Percentiles rank a stretch among this genome's conserved stretches.
phyloP scores from a whole-genome alignment of 1,140 invertebrate genomes.

The Thrips palmi region DNA sequence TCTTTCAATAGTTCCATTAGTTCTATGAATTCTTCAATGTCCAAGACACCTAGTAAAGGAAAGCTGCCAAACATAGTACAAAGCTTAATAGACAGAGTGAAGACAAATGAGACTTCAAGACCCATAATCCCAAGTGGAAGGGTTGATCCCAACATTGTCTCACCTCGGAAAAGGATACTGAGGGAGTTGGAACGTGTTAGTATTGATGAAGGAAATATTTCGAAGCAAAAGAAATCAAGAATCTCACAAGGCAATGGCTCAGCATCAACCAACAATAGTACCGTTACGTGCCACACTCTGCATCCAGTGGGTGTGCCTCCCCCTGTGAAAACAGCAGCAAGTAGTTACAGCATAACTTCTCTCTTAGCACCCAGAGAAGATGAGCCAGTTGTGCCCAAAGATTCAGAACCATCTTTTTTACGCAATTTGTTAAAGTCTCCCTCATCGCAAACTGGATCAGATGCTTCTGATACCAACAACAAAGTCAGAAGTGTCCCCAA shows the following conservation, averaged over 20 bases:
- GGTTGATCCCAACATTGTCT: slow-evolving; percentile 35
- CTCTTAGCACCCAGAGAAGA: slow-evolving; percentile 15
- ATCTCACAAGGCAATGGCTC: slow-evolving; percentile 18
- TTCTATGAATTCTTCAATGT: too few species aligned
- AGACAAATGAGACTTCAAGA: too few species aligned
- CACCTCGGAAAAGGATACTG: slow-evolving; percentile 51
- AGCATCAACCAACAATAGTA: slow-evolving; percentile 13
- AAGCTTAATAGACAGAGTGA: too few species aligned
- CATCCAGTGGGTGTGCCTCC: slow-evolving; percentile 5
- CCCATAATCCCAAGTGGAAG: too few species aligned
- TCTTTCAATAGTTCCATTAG: too few species aligned
- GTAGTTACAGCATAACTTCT: slow-evolving; percentile 19
- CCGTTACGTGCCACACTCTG: slow-evolving; percentile 12
- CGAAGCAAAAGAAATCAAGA: slow-evolving; percentile 18
- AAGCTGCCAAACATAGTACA: too few species aligned
- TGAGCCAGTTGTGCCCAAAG: too few species aligned
- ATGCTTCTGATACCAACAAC: too few species aligned
- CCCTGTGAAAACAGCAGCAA: too few species aligned
- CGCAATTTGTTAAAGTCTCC: slow-evolving; percentile 14
- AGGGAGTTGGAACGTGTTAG: slow-evolving; percentile 52
- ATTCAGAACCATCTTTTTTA: slow-evolving; percentile 15
- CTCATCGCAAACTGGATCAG: too few species aligned
- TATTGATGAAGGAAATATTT: slow-evolving; percentile 32
- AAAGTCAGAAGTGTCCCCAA: too few species aligned
- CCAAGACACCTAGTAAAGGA: too few species aligned